A percentile compares a stretch with the other conserved stretches of the same genome.
These are phyloP conservation scores for Xestia rhomboidea DNA, from an alignment of 2,888 invertebrate species.

Conservation along the genomic window DNA sequence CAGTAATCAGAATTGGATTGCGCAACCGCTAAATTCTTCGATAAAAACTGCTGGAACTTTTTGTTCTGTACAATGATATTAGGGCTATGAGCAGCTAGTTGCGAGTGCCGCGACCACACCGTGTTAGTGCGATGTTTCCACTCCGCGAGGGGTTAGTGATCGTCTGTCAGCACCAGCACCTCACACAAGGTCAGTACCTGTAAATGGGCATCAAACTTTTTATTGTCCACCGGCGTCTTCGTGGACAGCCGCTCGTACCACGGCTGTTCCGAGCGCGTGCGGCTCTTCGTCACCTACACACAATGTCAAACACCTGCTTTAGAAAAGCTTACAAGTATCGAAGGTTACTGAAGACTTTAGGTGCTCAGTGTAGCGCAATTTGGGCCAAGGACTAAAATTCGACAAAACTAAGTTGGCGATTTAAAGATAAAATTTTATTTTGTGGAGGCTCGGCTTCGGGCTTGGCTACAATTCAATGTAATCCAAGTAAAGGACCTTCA, in stretches of 20 bases:
- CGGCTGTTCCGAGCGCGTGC: slow-evolving; percentile 78
- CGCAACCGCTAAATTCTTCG: slow-evolving; percentile 25
- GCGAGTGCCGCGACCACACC: slow-evolving; percentile 44
- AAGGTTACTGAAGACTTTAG: neutral
- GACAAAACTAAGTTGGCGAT: neutral
- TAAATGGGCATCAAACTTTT: slow-evolving; percentile 78
- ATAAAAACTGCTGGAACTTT: slow-evolving; percentile 39
- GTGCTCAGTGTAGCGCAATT: neutral
- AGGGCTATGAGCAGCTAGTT: slow-evolving; percentile 9
- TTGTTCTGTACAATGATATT: slow-evolving; percentile 30
- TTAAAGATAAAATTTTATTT: too few species aligned
- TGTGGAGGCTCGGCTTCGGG: neutral
- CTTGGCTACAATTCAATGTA: slow-evolving; percentile 1
- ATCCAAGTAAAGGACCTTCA: neutral
- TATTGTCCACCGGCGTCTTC: slow-evolving; percentile 75
- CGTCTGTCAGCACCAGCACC: slow-evolving; percentile 26
- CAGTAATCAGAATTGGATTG: slow-evolving; percentile 5
- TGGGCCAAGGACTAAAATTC: neutral
- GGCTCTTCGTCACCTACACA: slow-evolving; percentile 81
- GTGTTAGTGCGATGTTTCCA: slow-evolving; percentile 68
- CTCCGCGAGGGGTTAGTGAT: slow-evolving; percentile 51
- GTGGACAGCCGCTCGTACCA: slow-evolving; percentile 88
- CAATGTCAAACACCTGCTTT: slow-evolving; percentile 32
- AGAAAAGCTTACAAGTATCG: slow-evolving; percentile 7
- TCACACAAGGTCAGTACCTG: slow-evolving; percentile 75